Conservation (phyloP, 2,797 vertebrate genomes). For the Pseudocheirus occidentalis region DNA sequence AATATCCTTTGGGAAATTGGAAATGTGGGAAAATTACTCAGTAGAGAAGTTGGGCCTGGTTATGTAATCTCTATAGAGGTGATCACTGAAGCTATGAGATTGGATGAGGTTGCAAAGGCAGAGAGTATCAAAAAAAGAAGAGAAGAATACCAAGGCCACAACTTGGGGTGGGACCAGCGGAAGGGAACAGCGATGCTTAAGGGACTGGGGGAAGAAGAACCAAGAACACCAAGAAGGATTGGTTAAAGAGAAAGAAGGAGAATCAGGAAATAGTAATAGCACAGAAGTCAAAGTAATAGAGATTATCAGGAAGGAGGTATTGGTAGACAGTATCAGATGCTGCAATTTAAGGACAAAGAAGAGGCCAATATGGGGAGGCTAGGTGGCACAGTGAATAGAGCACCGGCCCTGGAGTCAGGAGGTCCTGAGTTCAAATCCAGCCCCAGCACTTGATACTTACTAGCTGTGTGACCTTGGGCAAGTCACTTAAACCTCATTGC, state of each 20-base stretch:
- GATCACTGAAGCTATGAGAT: neutral
- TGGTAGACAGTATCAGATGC: neutral
- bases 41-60: neutral
- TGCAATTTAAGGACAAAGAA: neutral
- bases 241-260: neutral
- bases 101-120: neutral
- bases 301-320: neutral
- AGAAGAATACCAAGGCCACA: neutral
- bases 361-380: accelerated
- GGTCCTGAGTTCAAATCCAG: too few relatives aligned
- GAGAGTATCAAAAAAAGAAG: neutral
- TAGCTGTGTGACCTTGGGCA: neutral
- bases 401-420: neutral
- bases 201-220: neutral
- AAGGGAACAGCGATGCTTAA: neutral
- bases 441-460: neutral
- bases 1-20: too few relatives aligned
- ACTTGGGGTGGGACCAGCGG: neutral
- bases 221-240: neutral
- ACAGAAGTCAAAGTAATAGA: neutral
- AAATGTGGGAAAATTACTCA: neutral
- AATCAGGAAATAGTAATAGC: neutral
- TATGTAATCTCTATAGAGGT: neutral
- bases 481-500: too few relatives aligned
- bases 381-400: neutral